Conservation (phyloP, 2,888 invertebrate genomes). For the Cerastoderma edule region DNA sequence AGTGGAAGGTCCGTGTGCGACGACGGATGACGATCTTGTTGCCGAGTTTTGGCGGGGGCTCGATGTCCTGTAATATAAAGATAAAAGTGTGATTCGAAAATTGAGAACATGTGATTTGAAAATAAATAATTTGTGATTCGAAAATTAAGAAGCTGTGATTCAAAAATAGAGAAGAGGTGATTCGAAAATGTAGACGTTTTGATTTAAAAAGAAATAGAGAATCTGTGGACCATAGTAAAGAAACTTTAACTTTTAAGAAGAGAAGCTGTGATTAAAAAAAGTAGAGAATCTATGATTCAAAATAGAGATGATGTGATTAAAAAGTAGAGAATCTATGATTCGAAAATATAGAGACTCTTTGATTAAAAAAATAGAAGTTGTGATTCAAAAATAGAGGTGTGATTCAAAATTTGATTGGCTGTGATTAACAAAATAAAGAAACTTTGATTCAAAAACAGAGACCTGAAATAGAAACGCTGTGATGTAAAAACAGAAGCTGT, state of each 20-base stretch:
- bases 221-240: neutral
- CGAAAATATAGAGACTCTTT: no score
- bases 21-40: slow-evolving; percentile 73
- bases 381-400: no score
- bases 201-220: neutral
- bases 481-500: no score
- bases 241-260: neutral
- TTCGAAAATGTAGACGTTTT: neutral
- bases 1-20: slow-evolving; percentile 36
- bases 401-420: no score
- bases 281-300: no score
- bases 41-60: slow-evolving; percentile 72
- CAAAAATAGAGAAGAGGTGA: neutral
- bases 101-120: neutral
- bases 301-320: no score
- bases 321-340: no score
- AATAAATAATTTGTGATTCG: neutral
- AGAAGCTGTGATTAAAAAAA: no score
- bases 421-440: no score
- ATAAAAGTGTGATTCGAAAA: neutral
- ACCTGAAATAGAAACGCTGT: no score
- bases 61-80: slow-evolving; percentile 66
- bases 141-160: neutral
- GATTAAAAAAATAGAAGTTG: no score
- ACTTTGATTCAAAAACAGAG: no score